Conservation (phyloP, 2,113 vertebrate species). For the Ictalurus punctatus region DNA sequence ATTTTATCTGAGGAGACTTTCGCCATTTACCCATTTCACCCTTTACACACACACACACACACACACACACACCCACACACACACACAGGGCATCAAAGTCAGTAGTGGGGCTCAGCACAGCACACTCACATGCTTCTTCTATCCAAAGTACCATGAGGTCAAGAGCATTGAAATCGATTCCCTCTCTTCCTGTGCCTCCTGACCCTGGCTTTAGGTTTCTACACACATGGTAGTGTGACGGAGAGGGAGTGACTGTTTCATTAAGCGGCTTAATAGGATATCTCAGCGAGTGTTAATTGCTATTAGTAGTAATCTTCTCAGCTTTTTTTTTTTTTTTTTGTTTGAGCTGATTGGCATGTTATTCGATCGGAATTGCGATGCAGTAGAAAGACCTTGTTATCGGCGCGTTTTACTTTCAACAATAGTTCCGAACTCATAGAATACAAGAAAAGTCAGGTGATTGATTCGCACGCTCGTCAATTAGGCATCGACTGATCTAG, state of each 20-base stretch:
- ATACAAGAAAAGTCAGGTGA: conserved; percentile 34
- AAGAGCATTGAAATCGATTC: conserved; percentile 74
- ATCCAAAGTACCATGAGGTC: conserved; percentile 66
- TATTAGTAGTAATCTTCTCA: conserved; percentile 2
- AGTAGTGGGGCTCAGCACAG: conserved; percentile 39
- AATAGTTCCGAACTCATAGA: neutral
- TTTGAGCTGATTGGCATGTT: neutral
- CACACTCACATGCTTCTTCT: conserved; percentile 65
- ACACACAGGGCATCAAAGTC: conserved; percentile 51
- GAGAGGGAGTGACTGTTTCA: neutral
- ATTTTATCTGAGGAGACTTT: conserved; percentile 96
- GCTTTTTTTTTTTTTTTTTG: conserved; percentile 24
- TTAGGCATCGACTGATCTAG: conserved; percentile 62
- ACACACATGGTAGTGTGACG: neutral
- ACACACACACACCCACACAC: conserved; percentile 49
- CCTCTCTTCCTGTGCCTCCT: conserved; percentile 58
- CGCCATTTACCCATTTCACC: conserved; percentile 90
- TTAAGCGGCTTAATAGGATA: neutral
- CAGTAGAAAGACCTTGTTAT: neutral
- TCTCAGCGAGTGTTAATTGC: neutral
- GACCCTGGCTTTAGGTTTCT: conserved; percentile 35
- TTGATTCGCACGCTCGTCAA: conserved; percentile 65
- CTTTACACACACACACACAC: conserved; percentile 68
- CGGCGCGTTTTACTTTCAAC: conserved; percentile 13
- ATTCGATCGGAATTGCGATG: neutral